Evolutionary conservation across 2,113 vertebrate species (phyloP).

Genomic region (Erinaceus europaeus): DNA sequence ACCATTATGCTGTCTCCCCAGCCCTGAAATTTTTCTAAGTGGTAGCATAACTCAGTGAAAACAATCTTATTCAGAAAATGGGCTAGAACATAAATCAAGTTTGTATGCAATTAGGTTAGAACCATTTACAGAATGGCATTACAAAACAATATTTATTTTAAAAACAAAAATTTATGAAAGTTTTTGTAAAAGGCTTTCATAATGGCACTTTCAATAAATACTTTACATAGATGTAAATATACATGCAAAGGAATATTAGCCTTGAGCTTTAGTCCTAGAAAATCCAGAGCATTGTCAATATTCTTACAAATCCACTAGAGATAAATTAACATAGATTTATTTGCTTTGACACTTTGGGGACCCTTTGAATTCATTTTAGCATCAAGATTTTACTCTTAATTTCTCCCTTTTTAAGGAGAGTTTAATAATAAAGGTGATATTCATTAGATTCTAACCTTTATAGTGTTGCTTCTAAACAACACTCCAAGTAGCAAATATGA

Average conservation of each 20-base stretch:
- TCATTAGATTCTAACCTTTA: slow-evolving; percentile 34
- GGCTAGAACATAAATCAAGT: not conserved
- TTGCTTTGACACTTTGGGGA: slow-evolving; percentile 36
- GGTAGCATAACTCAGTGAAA: not conserved
- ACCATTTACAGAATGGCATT: not conserved
- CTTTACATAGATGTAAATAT: not conserved
- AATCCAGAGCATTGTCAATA: slow-evolving; percentile 9
- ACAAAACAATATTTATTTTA: not conserved
- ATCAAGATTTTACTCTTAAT: slow-evolving; percentile 36
- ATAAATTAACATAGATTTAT: slow-evolving; percentile 54
- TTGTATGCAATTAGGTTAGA: not conserved
- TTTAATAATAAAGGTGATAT: slow-evolving; percentile 16
- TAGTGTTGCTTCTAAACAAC: slow-evolving; percentile 23
- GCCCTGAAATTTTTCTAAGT: no score
- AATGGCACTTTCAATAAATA: not conserved
- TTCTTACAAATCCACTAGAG: not conserved
- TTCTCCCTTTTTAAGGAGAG: slow-evolving; percentile 20
- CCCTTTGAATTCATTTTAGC: slow-evolving; percentile 10
- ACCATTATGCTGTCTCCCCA: no score
- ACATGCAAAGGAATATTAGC: not conserved
- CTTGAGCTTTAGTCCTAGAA: slow-evolving; percentile 25
- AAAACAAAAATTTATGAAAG: slow-evolving; percentile 27
- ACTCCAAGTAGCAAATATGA: slow-evolving; percentile 57
- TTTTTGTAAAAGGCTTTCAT: not conserved
- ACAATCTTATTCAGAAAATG: not conserved